phyloP scores from a whole-genome alignment of 2,797 vertebrate species.

The Bovichtus diacanthus region DNA sequence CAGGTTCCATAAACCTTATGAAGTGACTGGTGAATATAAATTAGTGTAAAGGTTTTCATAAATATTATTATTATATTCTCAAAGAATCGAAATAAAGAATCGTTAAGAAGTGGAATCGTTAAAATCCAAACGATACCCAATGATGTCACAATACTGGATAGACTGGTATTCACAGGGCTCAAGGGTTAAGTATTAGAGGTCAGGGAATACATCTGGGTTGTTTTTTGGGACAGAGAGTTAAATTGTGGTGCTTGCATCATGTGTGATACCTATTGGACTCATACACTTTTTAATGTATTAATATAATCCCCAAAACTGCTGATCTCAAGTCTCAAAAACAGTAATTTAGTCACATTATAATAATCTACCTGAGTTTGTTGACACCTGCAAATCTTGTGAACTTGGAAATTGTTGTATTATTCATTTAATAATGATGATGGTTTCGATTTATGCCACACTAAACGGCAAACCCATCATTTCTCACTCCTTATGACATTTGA shows the following conservation, averaged over 20 bases:
- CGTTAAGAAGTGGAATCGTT: too few relatives aligned
- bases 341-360: neutral
- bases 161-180: neutral
- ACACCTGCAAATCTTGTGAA: neutral
- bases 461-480: neutral
- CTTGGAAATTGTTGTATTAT: neutral
- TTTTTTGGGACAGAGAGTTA: neutral
- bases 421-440: neutral
- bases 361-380: neutral
- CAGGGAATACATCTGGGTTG: conserved; percentile 3
- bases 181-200: neutral
- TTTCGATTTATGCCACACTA: neutral
- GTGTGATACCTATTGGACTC: neutral
- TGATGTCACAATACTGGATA: neutral
- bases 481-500: neutral
- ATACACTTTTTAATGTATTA: neutral
- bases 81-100: too few relatives aligned
- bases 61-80: too few relatives aligned
- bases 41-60: too few relatives aligned
- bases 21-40: too few relatives aligned
- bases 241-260: neutral
- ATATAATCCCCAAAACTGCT: neutral
- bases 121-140: too few relatives aligned
- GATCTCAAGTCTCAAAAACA: conserved; percentile 4
- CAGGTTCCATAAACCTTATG: too few relatives aligned